phyloP scores from a whole-genome alignment of 2,113 vertebrate genomes.

The Rhea pennata region DNA sequence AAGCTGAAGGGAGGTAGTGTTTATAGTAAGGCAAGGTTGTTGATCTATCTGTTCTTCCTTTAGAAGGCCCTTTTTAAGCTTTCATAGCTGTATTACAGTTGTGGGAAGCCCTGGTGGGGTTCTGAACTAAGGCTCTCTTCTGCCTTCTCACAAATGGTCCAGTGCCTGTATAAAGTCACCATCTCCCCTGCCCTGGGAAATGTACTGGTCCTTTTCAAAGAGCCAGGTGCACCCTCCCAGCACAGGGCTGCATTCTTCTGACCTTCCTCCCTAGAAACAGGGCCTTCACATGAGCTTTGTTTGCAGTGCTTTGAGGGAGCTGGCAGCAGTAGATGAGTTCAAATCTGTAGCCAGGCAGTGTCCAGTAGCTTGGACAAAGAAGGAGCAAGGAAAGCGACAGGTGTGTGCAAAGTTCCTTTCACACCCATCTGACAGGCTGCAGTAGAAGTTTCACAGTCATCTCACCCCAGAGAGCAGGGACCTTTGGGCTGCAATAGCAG shows the following conservation, averaged over 20 bases:
- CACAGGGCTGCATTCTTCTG: neutral
- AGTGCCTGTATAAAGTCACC: neutral
- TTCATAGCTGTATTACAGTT: rapidly evolving
- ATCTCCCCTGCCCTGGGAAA: neutral
- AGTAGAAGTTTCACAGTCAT: neutral
- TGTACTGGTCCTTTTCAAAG: neutral
- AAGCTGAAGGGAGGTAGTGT: neutral
- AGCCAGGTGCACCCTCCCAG: neutral
- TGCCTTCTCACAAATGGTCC: neutral
- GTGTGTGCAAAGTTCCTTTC: neutral
- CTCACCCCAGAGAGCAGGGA: neutral
- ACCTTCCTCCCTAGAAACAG: neutral
- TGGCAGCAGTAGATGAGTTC: neutral
- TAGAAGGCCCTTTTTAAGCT: neutral
- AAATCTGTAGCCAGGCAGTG: neutral
- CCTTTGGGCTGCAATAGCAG: neutral
- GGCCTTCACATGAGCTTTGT: neutral
- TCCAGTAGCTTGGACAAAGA: neutral
- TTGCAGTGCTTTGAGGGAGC: neutral
- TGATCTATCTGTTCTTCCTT: neutral
- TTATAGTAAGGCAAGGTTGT: neutral
- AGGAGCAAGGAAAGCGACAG: neutral
- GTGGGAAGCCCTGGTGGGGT: neutral
- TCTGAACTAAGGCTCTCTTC: neutral
- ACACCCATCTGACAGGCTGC: neutral